These are phyloP conservation scores for Natator depressus DNA, from an alignment of 2,113 vertebrate genomes.

Conservation along the genomic window DNA sequence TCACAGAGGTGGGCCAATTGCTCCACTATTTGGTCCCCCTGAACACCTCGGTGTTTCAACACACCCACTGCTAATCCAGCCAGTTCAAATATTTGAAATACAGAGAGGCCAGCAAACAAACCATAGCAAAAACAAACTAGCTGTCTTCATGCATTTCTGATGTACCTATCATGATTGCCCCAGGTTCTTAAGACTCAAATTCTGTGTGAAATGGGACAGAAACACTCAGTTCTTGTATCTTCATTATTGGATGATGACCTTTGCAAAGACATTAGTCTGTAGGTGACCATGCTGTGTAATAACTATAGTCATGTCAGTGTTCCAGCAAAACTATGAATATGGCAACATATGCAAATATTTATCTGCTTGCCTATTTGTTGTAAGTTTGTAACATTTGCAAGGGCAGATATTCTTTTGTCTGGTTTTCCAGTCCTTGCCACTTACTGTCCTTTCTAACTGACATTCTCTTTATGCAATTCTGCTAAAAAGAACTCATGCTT, in stretches of 20 bases:
- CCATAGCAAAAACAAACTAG: not conserved
- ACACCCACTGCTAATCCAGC: not conserved
- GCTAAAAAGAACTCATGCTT: conserved; percentile 51
- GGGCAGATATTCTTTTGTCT: not conserved
- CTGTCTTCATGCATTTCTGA: not conserved
- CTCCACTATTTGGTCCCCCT: not conserved
- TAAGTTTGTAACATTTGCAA: not conserved
- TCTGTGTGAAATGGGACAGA: not conserved
- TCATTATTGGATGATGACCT: not conserved
- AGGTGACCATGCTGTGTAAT: not conserved
- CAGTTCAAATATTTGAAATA: not conserved
- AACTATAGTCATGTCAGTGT: not conserved
- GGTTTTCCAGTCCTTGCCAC: not conserved
- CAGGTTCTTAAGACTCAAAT: not conserved
- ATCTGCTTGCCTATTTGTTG: not conserved
- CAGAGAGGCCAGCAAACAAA: not conserved
- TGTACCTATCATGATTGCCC: not conserved
- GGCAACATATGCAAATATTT: not conserved
- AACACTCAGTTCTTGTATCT: not conserved
- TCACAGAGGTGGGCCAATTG: too few species aligned
- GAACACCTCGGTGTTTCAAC: not conserved
- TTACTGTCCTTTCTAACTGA: conserved; percentile 37
- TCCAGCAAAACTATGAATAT: not conserved
- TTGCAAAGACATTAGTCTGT: not conserved
- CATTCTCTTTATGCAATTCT: conserved; percentile 17